These are phyloP conservation scores for Cyclophora punctaria DNA, from an alignment of 2,888 invertebrate species.

Conservation along the genomic window DNA sequence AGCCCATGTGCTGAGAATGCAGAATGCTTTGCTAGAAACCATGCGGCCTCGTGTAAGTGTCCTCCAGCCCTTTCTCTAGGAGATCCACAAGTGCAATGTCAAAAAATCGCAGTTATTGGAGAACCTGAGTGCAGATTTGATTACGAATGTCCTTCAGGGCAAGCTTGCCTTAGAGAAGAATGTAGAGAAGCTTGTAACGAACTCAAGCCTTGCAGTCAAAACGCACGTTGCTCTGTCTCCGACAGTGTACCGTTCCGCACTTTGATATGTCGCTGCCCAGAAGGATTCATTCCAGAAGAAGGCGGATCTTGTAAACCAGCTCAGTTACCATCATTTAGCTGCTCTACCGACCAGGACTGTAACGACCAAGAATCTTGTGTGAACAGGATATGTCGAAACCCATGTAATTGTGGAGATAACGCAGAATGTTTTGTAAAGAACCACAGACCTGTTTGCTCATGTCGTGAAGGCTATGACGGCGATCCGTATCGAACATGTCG, in stretches of 20 bases:
- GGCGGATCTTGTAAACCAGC: slow-evolving; percentile 86
- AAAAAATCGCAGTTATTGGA: slow-evolving; percentile 60
- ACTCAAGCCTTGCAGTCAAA: slow-evolving; percentile 83
- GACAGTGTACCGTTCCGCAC: slow-evolving; percentile 91
- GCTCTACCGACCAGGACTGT: slow-evolving; percentile 87
- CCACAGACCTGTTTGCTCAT: slow-evolving; percentile 91
- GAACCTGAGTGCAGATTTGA: slow-evolving; percentile 85
- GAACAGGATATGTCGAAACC: slow-evolving; percentile 89
- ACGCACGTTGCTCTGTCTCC: slow-evolving; percentile 86
- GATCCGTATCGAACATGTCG: slow-evolving; percentile 89
- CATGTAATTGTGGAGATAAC: slow-evolving; percentile 90
- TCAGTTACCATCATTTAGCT: slow-evolving; percentile 82
- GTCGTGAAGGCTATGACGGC: slow-evolving; percentile 88
- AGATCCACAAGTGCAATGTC: slow-evolving; percentile 86
- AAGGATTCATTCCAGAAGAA: slow-evolving; percentile 87
- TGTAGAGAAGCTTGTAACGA: slow-evolving; percentile 87
- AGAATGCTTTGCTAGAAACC: slow-evolving; percentile 85
- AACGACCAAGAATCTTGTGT: slow-evolving; percentile 86
- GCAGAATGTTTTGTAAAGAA: slow-evolving; percentile 87
- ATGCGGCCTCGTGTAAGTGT: slow-evolving; percentile 87
- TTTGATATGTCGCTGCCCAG: slow-evolving; percentile 91
- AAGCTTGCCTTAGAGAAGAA: slow-evolving; percentile 85
- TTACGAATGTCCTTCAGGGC: slow-evolving; percentile 84
- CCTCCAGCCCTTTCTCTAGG: slow-evolving; percentile 86
- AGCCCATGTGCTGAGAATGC: slow-evolving; percentile 90